Base-by-base conservation (phyloP, 2,797 vertebrate genomes). In the Epinephelus coioides region DNA sequence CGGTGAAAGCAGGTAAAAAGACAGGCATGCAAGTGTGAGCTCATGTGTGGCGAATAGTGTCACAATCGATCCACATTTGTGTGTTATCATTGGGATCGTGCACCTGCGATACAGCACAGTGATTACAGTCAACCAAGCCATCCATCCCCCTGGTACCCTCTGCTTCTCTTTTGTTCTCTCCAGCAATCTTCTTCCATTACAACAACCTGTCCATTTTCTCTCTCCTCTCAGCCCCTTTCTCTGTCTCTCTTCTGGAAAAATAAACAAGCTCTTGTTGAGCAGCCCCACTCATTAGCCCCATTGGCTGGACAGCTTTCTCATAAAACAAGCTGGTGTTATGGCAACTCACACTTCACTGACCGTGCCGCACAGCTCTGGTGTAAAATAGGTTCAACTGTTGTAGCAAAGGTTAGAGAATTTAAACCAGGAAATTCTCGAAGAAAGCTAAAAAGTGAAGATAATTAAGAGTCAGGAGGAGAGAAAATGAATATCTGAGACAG, bases 251-350 rank as follows among this genome's bases (percentile, higher is more conserved):
- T 47, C 66, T 88, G 86, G 85, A 91, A 91, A 92, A 86, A 79
- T 80, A 91, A 90, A 93, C 90, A 91, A 72, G 79, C 79, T 78
- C 62, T 76, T 78, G 85, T 88, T 62, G 79, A 65, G 73, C 81
- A 23, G 57, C 71, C 59, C 56, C n/a, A 17, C 80, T 91, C 81
- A 86, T 90, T 89, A 86, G 75, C 65, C 55, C 73, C 74, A 60
- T 55, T 82, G 69, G 64, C 73, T 71, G 64, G 78, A 78, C 84
- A 81, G 81, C 69, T 76, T 72, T 78, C 78, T 59, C 53, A 70
- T 61, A 55, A 81, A 90, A 82, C 64, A 75, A 78, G 50, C 69
- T 71, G 65, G 62, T 83, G 79, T 91, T 88, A 70, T 81, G 70
- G 66, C 73, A 85, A 86, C 86, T 88, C 78, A 71, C 76, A 57